These are phyloP conservation scores for Perca schrenkii DNA, from an alignment of 2,113 vertebrate genomes.

Conservation along the genomic window DNA sequence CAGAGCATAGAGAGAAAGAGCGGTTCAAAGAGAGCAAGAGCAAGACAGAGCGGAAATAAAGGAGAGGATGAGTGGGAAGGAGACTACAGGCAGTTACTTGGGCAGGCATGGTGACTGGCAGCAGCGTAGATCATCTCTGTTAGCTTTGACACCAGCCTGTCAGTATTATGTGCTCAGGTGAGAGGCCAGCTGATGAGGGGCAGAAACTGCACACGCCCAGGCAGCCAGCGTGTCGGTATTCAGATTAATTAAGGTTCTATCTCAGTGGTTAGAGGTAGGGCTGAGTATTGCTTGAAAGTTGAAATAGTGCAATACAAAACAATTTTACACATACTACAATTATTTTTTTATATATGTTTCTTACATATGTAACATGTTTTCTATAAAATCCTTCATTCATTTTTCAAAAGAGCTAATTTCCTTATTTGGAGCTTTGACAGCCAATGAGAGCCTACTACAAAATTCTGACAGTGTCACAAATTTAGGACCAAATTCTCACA, in stretches of 20 bases:
- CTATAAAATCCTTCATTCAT: background rate
- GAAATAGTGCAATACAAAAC: background rate
- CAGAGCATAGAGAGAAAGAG: conserved; percentile 20
- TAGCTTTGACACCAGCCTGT: conserved; percentile 34
- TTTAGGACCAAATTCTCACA: background rate
- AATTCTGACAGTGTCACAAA: background rate
- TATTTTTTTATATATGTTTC: background rate
- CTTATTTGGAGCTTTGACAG: background rate
- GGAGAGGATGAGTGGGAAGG: conserved; percentile 11
- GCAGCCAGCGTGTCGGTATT: background rate
- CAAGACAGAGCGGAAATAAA: background rate
- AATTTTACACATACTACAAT: background rate
- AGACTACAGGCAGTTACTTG: conserved; percentile 9
- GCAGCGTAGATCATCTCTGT: conserved; percentile 35
- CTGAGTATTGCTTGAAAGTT: too few relatives aligned
- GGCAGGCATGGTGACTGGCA: conserved; percentile 25
- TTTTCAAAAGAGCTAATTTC: background rate
- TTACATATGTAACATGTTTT: background rate
- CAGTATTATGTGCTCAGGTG: conserved; percentile 33
- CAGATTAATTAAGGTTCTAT: background rate
- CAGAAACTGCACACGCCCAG: conserved; percentile 6
- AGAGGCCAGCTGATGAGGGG: conserved; percentile 21
- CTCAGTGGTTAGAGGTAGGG: background rate
- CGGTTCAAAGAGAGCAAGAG: conserved; percentile 6
- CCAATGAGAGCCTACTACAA: background rate